Conservation (phyloP, 1,140 invertebrate species). For the Stenopsyche tienmushanensis region DNA sequence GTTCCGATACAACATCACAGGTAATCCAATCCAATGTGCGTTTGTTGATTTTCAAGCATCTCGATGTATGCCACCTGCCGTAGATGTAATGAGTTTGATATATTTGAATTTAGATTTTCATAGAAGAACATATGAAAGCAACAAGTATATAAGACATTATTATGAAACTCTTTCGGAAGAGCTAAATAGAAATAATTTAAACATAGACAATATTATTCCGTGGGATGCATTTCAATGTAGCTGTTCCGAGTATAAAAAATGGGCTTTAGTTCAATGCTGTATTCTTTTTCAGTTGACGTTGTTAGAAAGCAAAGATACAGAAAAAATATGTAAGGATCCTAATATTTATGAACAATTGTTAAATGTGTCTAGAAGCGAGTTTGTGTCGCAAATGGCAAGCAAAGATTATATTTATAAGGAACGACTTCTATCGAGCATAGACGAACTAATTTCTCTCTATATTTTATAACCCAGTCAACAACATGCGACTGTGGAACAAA, state of each 20-base stretch:
- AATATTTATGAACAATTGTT: conserved; percentile 14
- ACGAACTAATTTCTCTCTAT: no score
- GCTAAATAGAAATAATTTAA: conserved; percentile 7
- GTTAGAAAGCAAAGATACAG: conserved; percentile 12
- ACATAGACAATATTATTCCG: conserved; percentile 6
- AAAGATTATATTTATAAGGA: conserved; percentile 24
- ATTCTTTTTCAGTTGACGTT: conserved; percentile 29
- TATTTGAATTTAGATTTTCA: conserved; percentile 22
- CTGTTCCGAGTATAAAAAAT: conserved; percentile 26
- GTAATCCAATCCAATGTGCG: conserved; percentile 52
- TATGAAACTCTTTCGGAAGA: conserved; percentile 15
- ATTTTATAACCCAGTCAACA: no score
- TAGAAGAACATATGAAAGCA: conserved; percentile 3
- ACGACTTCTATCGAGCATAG: conserved; percentile 24
- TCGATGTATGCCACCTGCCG: conserved; percentile 57
- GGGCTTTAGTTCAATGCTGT: conserved; percentile 14
- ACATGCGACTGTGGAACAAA: no score
- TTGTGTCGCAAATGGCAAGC: conserved; percentile 16
- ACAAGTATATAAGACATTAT: conserved; percentile 19
- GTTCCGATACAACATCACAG: conserved; percentile 56
- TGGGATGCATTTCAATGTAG: conserved; percentile 19
- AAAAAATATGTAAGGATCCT: conserved; percentile 12
- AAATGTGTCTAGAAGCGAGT: conserved; percentile 22
- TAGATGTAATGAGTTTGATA: conserved; percentile 52
- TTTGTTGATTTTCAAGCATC: conserved; percentile 63